phyloP scores from a whole-genome alignment of 2,888 invertebrate species.

The Acheta domesticus region DNA sequence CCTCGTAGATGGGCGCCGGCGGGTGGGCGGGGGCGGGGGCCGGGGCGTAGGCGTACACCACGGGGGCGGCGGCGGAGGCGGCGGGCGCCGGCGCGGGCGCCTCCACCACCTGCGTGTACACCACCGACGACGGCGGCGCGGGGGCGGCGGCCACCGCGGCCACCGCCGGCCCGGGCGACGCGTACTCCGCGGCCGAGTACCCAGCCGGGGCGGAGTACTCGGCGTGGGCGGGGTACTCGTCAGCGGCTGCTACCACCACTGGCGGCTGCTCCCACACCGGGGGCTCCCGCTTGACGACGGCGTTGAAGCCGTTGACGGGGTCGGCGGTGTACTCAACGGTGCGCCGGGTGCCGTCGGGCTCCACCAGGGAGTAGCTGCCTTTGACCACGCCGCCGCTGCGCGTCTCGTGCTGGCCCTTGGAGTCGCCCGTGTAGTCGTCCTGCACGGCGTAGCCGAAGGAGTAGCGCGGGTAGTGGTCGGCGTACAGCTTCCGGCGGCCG shows the following conservation, averaged over 20 bases:
- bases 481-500: neutral
- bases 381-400: slow-evolving; percentile 31
- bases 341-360: slow-evolving; percentile 32
- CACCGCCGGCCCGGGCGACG: neutral
- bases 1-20: neutral
- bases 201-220: neutral
- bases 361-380: slow-evolving; percentile 32
- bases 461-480: slow-evolving; percentile 33
- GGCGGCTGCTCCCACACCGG: slow-evolving; percentile 4
- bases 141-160: neutral
- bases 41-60: neutral
- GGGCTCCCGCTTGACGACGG: slow-evolving; percentile 29
- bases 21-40: too few species aligned
- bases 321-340: slow-evolving; percentile 33
- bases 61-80: neutral
- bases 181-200: neutral
- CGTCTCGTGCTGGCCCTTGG: slow-evolving; percentile 32
- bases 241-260: neutral
- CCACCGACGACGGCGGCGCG: neutral
- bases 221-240: neutral
- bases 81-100: neutral
- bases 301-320: slow-evolving; percentile 34
- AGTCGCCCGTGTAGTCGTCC: slow-evolving; percentile 32
- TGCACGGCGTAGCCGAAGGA: slow-evolving; percentile 31
- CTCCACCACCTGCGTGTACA: neutral